Conservation (phyloP, 1,140 invertebrate species). For the Paraescarpia echinospica region DNA sequence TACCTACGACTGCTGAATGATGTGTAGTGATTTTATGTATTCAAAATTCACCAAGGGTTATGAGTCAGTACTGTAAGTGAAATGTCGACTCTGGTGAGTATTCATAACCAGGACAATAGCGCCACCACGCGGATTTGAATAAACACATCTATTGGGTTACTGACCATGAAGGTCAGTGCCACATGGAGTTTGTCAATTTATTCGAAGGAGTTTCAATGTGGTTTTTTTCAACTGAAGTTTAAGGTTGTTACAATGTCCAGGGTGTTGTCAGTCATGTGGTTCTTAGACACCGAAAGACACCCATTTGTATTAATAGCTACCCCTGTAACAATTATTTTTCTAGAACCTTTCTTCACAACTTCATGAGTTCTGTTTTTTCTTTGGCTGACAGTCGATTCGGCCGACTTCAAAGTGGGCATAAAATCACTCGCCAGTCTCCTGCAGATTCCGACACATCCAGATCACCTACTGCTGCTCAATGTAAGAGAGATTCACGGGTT, state of each 20-base stretch:
- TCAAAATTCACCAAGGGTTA: too few species aligned
- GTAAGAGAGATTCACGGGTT: constrained; percentile 8
- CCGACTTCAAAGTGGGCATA: constrained; percentile 28
- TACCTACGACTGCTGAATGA: too few species aligned
- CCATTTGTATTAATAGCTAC: background rate
- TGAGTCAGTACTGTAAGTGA: too few species aligned
- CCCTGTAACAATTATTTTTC: background rate
- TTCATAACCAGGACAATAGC: background rate
- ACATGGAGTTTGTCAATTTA: background rate
- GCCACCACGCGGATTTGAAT: background rate
- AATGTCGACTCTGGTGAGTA: background rate
- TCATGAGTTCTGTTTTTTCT: background rate
- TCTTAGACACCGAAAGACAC: background rate
- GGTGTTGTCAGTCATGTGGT: background rate
- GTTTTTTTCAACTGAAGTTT: background rate
- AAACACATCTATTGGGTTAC: background rate
- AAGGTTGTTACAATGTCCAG: background rate
- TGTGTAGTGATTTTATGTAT: too few species aligned
- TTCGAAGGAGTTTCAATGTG: background rate
- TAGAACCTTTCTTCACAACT: background rate
- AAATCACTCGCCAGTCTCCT: constrained; percentile 22
- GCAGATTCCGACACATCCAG: constrained; percentile 28
- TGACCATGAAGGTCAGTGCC: background rate
- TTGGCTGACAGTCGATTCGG: constrained; percentile 19
- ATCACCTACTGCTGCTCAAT: constrained; percentile 26